phyloP scores from a whole-genome alignment of 23 tunicate species.

The Halocynthia aurantium region DNA sequence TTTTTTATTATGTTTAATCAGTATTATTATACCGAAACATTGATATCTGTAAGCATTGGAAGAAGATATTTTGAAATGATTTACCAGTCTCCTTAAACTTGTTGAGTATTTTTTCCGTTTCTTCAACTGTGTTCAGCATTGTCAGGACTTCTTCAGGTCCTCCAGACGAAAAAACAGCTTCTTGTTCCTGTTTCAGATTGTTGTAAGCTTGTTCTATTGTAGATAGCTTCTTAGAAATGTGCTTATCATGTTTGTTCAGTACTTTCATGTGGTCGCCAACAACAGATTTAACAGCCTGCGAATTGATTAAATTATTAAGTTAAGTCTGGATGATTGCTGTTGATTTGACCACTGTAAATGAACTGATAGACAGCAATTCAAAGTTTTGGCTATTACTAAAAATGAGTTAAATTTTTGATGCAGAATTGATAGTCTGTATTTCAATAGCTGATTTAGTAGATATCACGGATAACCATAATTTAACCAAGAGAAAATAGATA shows the following conservation, averaged over 20 bases:
- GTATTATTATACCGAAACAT: no score
- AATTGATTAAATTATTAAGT: not conserved
- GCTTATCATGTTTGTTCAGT: not conserved
- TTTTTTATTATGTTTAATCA: no score
- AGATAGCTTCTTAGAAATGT: not conserved
- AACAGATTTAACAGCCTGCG: not conserved
- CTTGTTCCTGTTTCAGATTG: not conserved
- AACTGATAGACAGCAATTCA: no score
- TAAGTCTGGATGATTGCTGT: no score
- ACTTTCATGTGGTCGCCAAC: not conserved
- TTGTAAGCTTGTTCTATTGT: not conserved
- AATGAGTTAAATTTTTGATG: no score
- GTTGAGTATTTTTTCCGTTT: not conserved
- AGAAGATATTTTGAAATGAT: not conserved
- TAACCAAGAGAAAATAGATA: no score
- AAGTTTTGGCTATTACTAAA: no score
- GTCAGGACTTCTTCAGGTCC: not conserved
- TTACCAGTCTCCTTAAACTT: not conserved
- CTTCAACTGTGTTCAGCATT: constrained; percentile 5
- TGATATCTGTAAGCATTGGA: no score
- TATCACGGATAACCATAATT: no score
- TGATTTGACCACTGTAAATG: no score
- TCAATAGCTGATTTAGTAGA: no score
- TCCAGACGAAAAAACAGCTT: constrained; percentile 9
- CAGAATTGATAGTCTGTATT: no score